Evolutionary conservation across 2,113 vertebrate species (phyloP), one percentile per base, ranked within the genome.

Genomic region (Centropus unirufus): DNA sequence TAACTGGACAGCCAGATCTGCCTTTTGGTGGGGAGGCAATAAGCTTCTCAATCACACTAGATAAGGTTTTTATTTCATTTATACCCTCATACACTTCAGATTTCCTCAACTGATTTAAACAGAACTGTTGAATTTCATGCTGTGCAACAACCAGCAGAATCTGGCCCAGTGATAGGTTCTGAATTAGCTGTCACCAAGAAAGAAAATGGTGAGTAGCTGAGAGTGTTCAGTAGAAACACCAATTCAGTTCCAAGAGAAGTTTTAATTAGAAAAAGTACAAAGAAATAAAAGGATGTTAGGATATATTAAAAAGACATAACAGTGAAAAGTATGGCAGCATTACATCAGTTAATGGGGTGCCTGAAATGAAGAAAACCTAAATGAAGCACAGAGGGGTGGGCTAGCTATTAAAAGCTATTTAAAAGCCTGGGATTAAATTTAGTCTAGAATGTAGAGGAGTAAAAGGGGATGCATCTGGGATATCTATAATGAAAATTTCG

Each of bases 381-480:
- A 76, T 1, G 19, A 89, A 52, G 27, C 61, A 72, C 59, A 81
- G 64, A 72, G 47, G 21, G 16, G 22, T 59, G 64, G 58, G 18
- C 36, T 74, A 42, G 46, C 20, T 74, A 32, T 59, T 21, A 69
- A 86, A 78, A 70, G 26, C 13, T 22, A 79, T 93, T 61, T 82
- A n/a, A 91, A 91, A 73, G 34, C n/a, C 29, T 10, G 61, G 76
- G 87, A 81, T 88, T 92, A 88, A 86, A 78, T 75, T 73, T 54
- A 47, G 44, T 55, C 61, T 62, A 30, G 32, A 90, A 80, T 11
- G 46, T 23, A 68, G 58, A 86, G n/a, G 58, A 92, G 30, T 47
- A 11, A 74, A 88, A 52, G 12, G 51, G 51, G 55, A 62, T 32
- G 39, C 29, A 58, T 40, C 52, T 76, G 34, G 55, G 58, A 52